Evolutionary conservation across 2,113 vertebrate genomes (phyloP).

Genomic region (Phyllostomus hastatus): DNA sequence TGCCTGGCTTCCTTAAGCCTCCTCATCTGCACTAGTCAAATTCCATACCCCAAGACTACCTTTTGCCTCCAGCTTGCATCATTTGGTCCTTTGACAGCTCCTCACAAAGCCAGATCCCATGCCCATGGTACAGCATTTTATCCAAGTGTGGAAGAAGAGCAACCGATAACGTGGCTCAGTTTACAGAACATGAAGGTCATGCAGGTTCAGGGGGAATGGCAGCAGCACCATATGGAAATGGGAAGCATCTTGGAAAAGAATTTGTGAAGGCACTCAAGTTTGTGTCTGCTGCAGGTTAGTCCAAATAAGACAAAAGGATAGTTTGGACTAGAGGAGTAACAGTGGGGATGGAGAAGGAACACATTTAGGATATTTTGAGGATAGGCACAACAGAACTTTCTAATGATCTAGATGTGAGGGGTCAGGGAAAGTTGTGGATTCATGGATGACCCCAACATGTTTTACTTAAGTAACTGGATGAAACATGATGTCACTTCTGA

Average conservation of each 20-base stretch:
- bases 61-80: neutral
- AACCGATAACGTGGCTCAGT: neutral
- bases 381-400: neutral
- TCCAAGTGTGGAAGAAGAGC: neutral
- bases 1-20: neutral
- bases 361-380: neutral
- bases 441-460: neutral
- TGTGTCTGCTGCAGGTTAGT: neutral
- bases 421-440: neutral
- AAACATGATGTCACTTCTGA: neutral
- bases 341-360: neutral
- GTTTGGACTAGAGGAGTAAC: neutral
- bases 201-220: neutral
- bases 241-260: neutral
- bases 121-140: neutral
- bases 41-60: neutral
- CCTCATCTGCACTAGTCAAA: conserved; percentile 8
- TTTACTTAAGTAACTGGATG: neutral
- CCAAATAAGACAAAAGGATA: conserved; percentile 16
- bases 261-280: neutral
- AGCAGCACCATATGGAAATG: neutral
- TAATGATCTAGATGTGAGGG: neutral
- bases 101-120: neutral
- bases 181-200: neutral
- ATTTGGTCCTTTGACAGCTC: neutral